phyloP scores from a whole-genome alignment of 2,888 invertebrate species.

The Biston betularia region DNA sequence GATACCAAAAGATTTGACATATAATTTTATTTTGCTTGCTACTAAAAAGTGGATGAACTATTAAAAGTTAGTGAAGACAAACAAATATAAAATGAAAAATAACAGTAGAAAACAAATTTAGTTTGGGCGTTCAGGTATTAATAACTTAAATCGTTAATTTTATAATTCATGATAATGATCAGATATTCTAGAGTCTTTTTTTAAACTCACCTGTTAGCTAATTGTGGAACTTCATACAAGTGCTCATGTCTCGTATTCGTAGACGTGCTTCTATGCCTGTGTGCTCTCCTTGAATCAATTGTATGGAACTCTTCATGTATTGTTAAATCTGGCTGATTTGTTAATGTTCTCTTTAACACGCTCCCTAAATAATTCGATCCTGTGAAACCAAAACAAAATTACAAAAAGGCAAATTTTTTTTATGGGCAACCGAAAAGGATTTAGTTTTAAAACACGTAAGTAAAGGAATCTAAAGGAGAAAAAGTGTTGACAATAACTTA shows the following conservation, averaged over 20 bases:
- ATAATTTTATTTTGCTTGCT: too few species aligned
- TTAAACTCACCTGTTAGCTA: slow-evolving; percentile 73
- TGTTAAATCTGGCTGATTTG: slow-evolving; percentile 93
- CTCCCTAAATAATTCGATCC: slow-evolving; percentile 91
- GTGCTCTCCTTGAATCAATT: slow-evolving; percentile 88
- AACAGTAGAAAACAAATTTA: too few species aligned
- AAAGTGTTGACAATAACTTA: too few species aligned
- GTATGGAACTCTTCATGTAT: slow-evolving; percentile 90
- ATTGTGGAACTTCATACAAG: slow-evolving; percentile 94
- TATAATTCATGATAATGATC: background rate
- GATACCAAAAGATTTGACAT: too few species aligned
- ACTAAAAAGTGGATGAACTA: too few species aligned
- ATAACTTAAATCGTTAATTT: background rate
- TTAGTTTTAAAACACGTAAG: too few species aligned
- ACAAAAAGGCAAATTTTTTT: background rate
- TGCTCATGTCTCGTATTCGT: slow-evolving; percentile 91
- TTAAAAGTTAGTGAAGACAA: too few species aligned
- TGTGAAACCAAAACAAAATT: slow-evolving; percentile 39
- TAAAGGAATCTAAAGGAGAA: too few species aligned
- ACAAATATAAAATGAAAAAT: too few species aligned
- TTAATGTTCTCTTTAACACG: slow-evolving; percentile 92
- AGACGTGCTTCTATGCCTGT: slow-evolving; percentile 84
- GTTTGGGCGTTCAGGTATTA: too few species aligned
- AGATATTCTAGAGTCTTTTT: background rate
- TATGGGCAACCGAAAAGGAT: too few species aligned